Evolutionary conservation across 2,888 invertebrate species (phyloP).

Genomic region (Agriopis leucophaearia): DNA sequence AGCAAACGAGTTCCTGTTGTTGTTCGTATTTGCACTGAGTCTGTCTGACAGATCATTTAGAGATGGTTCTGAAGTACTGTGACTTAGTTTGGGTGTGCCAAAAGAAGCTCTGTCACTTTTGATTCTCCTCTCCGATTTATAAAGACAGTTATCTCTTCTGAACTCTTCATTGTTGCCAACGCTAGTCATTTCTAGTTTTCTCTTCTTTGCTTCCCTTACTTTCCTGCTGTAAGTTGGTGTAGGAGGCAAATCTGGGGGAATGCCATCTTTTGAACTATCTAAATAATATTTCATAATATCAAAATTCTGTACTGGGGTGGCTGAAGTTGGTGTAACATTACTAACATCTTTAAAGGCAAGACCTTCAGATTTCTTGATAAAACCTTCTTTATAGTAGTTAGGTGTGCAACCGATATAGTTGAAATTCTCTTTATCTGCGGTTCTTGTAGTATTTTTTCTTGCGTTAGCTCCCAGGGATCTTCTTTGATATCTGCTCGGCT

Average conservation of each 20-base stretch:
- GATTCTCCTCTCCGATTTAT: slow-evolving; percentile 78
- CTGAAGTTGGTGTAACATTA: slow-evolving; percentile 86
- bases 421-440: slow-evolving; percentile 79
- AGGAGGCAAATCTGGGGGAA: slow-evolving; percentile 72
- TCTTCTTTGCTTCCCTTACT: slow-evolving; percentile 80
- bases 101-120: slow-evolving; percentile 61
- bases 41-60: slow-evolving; percentile 75
- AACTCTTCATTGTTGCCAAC: slow-evolving; percentile 65
- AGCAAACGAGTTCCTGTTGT: slow-evolving; percentile 66
- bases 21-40: slow-evolving; percentile 64
- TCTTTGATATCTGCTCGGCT: slow-evolving; percentile 80
- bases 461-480: slow-evolving; percentile 74
- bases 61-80: slow-evolving; percentile 78
- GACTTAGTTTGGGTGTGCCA: slow-evolving; percentile 65
- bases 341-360: slow-evolving; percentile 86
- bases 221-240: slow-evolving; percentile 80
- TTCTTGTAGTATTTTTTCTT: slow-evolving; percentile 69
- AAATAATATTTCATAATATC: slow-evolving; percentile 69
- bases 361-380: slow-evolving; percentile 82
- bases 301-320: slow-evolving; percentile 69
- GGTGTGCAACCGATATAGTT: slow-evolving; percentile 86
- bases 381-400: slow-evolving; percentile 87
- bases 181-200: slow-evolving; percentile 80
- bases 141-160: slow-evolving; percentile 69
- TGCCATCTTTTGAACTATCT: slow-evolving; percentile 68